Evolutionary conservation across 1,140 invertebrate species (phyloP).

Genomic region (Hyles euphorbiae): DNA sequence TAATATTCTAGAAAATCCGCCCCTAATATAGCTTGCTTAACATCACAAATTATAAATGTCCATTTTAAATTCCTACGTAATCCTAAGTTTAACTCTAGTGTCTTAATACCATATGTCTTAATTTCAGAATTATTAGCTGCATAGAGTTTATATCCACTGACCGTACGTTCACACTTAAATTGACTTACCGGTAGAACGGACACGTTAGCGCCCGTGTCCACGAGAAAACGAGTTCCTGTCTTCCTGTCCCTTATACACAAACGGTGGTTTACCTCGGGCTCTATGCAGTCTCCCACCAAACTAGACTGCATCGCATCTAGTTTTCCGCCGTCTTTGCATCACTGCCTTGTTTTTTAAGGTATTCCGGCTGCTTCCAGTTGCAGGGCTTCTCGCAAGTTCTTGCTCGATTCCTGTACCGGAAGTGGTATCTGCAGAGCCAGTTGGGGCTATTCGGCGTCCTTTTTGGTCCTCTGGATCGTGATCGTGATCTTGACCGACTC

Average conservation of each 20-base stretch:
- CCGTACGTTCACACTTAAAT: neutral
- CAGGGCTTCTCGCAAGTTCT: too few species aligned
- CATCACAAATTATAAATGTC: slow-evolving; percentile 2
- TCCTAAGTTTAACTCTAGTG: neutral
- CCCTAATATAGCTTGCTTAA: slow-evolving; percentile 10
- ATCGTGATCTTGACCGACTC: too few species aligned
- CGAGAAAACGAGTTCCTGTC: neutral
- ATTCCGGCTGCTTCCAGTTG: neutral
- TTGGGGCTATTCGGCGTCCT: too few species aligned
- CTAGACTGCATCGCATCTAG: neutral
- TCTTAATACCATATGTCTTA: neutral
- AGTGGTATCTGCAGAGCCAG: too few species aligned
- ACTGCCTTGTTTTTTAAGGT: neutral
- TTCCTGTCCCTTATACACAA: neutral
- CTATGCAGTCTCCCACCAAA: neutral
- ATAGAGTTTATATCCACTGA: neutral
- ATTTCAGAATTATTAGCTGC: neutral
- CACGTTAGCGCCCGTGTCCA: neutral
- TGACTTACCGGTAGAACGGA: slow-evolving; percentile 1
- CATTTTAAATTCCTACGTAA: slow-evolving; percentile 1
- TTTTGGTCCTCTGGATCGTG: too few species aligned
- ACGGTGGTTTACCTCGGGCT: neutral
- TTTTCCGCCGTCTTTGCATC: neutral
- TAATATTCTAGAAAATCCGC: slow-evolving; percentile 1
- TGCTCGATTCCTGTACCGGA: too few species aligned